Percentiles rank a stretch among this genome's conserved stretches.
Evolutionary conservation across 2,113 vertebrate species (phyloP).

Genomic region (Lycaon pictus): DNA sequence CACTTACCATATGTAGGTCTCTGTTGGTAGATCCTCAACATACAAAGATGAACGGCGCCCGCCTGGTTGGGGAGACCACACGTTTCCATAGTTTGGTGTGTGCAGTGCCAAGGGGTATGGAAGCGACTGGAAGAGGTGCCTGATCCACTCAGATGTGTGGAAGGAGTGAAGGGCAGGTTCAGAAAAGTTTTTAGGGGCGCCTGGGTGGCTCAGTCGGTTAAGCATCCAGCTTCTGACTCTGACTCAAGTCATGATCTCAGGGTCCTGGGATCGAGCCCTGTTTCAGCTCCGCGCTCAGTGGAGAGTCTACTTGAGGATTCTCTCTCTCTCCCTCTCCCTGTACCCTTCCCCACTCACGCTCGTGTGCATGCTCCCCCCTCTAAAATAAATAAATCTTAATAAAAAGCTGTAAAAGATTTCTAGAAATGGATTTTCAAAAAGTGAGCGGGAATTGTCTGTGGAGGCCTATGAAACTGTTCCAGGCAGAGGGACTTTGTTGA

Average conservation of each 20-base stretch:
- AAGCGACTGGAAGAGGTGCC: not conserved
- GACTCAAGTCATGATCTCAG: not conserved
- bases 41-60: not conserved
- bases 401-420: not conserved
- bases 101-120: no score
- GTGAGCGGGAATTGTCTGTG: not conserved
- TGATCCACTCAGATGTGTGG: not conserved
- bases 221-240: not conserved
- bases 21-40: not conserved
- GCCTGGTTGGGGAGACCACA: not conserved
- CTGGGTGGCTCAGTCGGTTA: not conserved
- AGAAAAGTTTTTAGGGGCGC: not conserved
- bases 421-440: not conserved
- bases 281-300: not conserved
- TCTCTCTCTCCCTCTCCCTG: not conserved
- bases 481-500: not conserved
- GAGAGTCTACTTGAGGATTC: not conserved
- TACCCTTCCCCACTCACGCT: not conserved
- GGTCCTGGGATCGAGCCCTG: not conserved
- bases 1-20: not conserved
- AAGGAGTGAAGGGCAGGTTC: not conserved
- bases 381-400: not conserved
- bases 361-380: fast-evolving
- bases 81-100: not conserved
- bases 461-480: not conserved